Evolutionary conservation across 1,140 invertebrate genomes (phyloP).

Genomic region (Solenopsis invicta): DNA sequence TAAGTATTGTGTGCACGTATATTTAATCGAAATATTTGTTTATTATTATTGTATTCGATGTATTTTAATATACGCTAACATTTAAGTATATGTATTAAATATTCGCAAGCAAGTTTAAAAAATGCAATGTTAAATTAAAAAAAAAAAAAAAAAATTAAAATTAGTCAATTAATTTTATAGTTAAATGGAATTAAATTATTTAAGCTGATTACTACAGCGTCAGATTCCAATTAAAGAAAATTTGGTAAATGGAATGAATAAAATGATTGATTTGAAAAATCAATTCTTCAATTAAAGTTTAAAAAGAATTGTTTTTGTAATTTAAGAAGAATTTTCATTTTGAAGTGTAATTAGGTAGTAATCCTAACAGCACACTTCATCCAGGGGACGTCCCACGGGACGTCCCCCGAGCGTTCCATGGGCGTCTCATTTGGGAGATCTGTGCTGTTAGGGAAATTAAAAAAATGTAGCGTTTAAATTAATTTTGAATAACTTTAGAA

Average conservation of each 20-base stretch:
- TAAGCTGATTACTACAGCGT: slow-evolving; percentile 15
- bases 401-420: no score
- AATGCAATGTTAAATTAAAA: background rate
- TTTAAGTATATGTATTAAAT: slow-evolving; percentile 4
- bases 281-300: slow-evolving; percentile 28
- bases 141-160: slow-evolving; percentile 19
- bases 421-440: no score
- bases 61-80: background rate
- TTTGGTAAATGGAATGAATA: background rate
- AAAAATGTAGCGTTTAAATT: background rate
- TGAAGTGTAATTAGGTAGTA: background rate
- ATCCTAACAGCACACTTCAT: no score
- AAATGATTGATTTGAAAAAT: slow-evolving; percentile 40
- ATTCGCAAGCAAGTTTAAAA: slow-evolving; percentile 9
- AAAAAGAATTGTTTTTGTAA: background rate
- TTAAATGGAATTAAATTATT: slow-evolving; percentile 26
- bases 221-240: background rate
- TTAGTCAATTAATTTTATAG: background rate
- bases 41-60: background rate
- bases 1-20: no score
- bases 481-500: slow-evolving; percentile 9
- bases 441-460: no score
- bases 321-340: background rate
- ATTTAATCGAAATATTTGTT: slow-evolving; percentile 4
- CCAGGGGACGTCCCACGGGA: no score